Base-by-base conservation (phyloP, 1,140 invertebrate species). In the Thaumatotibia leucotreta region DNA sequence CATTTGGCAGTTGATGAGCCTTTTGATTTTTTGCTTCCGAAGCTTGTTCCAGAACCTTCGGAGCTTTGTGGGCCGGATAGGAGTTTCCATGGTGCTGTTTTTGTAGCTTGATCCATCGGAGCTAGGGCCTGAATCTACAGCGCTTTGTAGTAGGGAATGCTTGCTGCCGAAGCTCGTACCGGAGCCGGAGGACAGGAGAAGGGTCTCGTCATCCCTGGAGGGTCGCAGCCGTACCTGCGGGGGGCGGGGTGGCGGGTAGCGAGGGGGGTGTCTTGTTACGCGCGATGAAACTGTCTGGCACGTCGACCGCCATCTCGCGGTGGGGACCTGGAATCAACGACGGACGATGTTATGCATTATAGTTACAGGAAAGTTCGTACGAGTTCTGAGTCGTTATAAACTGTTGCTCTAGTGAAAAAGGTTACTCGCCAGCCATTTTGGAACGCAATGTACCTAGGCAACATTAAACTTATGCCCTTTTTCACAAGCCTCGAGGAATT, bases 221-320 rank as follows among this genome's bases (percentile, higher is more conserved):
- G 84, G 74, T 66, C 87, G 87, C 76, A 84, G 80, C 72, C 82
- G 88, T 91, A 91, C 89, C 89, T 92, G 89, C 50, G 93, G 92
- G 63, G 93, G 93, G 73, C 94, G 94, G 14, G 94, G 95, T 27
- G 96, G 95, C 62, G 96, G 96, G 93, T 97, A 99, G 83, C 97
- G 94, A n/a, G 73, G 97, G 98, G 71, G 96, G 97, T 68, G 95
- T 98, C 93, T 97, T 99, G 91, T 96, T 97, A 86, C 95, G 93
- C 73, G 94, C 96, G 74, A 98, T 95, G 92, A 99, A 99, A 80
- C 95, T 96, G 83, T 98, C 98, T 79, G 98, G 98, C 70, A 98
- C 98, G 92, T 99, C 98, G 82, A 99, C 98, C 79, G 98, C 97
- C 96, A 99, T 98, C 94, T 99, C 98, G 83, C 96, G 95, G 93